Percentiles rank a stretch among this genome's conserved stretches.
These are phyloP conservation scores for Drosophila setosimentum DNA, from an alignment of 2,888 invertebrate genomes.

Conservation along the genomic window DNA sequence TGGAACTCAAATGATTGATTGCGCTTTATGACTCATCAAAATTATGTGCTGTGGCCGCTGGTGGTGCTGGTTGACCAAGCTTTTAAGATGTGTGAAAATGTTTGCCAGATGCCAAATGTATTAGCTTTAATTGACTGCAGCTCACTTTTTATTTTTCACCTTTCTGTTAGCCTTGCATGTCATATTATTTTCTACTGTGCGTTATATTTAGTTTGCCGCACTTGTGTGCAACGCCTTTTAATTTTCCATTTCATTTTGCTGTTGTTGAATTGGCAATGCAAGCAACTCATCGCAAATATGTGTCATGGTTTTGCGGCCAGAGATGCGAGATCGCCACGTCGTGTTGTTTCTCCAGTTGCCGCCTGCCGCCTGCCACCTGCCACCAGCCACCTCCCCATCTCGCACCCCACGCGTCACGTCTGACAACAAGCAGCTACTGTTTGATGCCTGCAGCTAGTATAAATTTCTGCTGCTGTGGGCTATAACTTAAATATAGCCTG, in stretches of 20 bases:
- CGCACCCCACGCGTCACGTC: conserved; percentile 1
- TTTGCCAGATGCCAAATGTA: conserved; percentile 15
- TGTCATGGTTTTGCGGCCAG: conserved; percentile 64
- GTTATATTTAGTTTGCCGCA: conserved; percentile 19
- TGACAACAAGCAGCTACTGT: conserved; percentile 15
- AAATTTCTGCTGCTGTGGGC: not conserved
- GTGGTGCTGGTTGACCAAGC: not conserved
- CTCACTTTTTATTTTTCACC: conserved; percentile 1
- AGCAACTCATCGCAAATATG: conserved; percentile 59
- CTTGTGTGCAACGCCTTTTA: conserved; percentile 46
- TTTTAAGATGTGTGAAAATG: conserved; percentile 8
- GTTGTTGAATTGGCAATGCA: conserved; percentile 59
- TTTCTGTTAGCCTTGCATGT: conserved; percentile 34
- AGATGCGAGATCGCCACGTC: conserved; percentile 27
- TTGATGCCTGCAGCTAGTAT: conserved; percentile 7
- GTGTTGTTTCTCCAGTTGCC: conserved; percentile 37
- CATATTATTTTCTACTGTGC: not conserved
- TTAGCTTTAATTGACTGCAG: conserved; percentile 9
- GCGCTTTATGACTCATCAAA: conserved; percentile 29
- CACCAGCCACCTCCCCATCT: conserved; percentile 15
- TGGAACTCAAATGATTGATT: conserved; percentile 21
- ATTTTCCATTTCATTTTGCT: conserved; percentile 59
- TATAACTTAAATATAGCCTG: conserved; percentile 51
- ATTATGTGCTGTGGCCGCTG: not conserved
- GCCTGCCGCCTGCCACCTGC: conserved; percentile 1